Evolutionary conservation across 2,797 vertebrate species (phyloP), one percentile per base, ranked within the genome.

Genomic region (Gambusia yucatana): DNA sequence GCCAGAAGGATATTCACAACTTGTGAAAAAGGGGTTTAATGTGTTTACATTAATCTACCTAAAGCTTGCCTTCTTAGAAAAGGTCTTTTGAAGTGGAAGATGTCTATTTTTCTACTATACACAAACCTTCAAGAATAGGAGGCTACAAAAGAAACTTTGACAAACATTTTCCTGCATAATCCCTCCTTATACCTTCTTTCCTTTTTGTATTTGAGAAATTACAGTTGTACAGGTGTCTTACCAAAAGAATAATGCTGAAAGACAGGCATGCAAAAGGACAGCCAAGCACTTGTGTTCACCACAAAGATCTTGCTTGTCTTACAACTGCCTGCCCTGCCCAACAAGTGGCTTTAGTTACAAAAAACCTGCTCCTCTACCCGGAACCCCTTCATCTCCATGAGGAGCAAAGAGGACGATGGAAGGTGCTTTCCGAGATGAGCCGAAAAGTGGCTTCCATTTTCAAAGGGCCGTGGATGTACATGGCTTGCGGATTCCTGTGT

Each of bases 271-370:
- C 84, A 84, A 93, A 86, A 92, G 92, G 89, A 95, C 95, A 96
- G 94, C 91, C 93, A 93, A 92, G 80, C 92, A 93, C 92, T 95
- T 96, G 95, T 95, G 94, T 96, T 94, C 79, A 48, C 92, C 93
- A 95, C 93, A 95, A 94, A 96, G 92, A 93, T 95, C 93, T 95
- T 92, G 94, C 95, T 95, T 96, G 92, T 96, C 94, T 91, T 94
- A 95, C 93, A 90, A 88, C 88, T 82, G 84, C 88, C 92, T 91
- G 81, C 83, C 85, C 87, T 93, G 92, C 91, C 88, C 93, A 94
- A 95, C 95, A 93, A 88, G 92, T 88, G 85, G 85, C 93, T 96
- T 92, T 70, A 88, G 94, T 95, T 96, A 93, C 89, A 93, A 89
- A 46, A 92, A 92, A 87, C 92, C 79, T 78, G 90, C 91, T 63